Conservation (phyloP, 92 coral and sea anemone species). For the Phenganax marumi region DNA sequence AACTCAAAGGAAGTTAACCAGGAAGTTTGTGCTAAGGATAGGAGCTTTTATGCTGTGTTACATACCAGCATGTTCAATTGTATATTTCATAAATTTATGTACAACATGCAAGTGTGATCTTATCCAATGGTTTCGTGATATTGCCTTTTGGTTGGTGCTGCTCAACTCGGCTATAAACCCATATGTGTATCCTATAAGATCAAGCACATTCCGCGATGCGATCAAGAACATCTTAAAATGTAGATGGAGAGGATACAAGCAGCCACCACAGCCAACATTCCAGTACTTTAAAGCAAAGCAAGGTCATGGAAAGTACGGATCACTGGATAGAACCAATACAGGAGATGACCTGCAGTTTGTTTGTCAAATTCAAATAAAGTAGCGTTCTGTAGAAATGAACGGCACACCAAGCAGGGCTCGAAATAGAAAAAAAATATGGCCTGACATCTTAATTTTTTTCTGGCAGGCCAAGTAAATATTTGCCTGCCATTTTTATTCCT, state of each 20-base stretch:
- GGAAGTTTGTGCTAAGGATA: slow-evolving; percentile 67
- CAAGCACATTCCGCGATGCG: slow-evolving; percentile 23
- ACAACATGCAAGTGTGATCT: slow-evolving; percentile 61
- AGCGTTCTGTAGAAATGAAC: too few species aligned
- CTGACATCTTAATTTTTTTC: too few species aligned
- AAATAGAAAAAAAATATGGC: too few species aligned
- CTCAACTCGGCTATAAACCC: slow-evolving; percentile 73
- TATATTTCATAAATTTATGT: slow-evolving; percentile 69
- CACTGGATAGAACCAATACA: too few species aligned
- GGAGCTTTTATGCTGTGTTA: slow-evolving; percentile 62
- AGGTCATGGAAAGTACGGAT: too few species aligned
- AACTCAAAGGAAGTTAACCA: slow-evolving; percentile 57
- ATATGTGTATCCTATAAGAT: slow-evolving; percentile 52
- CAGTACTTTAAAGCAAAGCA: background rate
- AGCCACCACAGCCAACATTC: background rate
- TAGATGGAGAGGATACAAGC: background rate
- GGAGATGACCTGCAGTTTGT: too few species aligned
- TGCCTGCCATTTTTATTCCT: too few species aligned
- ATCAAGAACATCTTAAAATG: slow-evolving; percentile 12
- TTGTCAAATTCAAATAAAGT: too few species aligned
- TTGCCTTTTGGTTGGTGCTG: slow-evolving; percentile 61
- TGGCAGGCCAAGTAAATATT: too few species aligned
- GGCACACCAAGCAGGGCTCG: too few species aligned
- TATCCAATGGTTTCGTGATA: slow-evolving; percentile 70
- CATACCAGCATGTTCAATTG: slow-evolving; percentile 63